These are phyloP conservation scores for Monopis laevigella DNA, from an alignment of 2,888 invertebrate species.

Conservation along the genomic window DNA sequence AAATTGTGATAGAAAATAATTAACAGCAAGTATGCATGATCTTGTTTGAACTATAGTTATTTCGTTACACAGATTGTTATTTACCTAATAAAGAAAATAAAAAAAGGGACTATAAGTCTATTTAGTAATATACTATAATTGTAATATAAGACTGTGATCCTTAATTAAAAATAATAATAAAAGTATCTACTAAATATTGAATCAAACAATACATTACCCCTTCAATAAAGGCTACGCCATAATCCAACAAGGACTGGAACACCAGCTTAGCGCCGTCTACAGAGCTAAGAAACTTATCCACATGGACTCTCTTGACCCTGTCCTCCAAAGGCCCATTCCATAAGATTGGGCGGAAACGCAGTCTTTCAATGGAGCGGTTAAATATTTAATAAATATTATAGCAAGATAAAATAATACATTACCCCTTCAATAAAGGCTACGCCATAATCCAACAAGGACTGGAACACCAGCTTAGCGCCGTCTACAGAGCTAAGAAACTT, in stretches of 20 bases:
- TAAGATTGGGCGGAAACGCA: slow-evolving; percentile 33
- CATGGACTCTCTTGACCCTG: slow-evolving; percentile 38
- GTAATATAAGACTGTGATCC: too few species aligned
- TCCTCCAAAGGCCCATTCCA: slow-evolving; percentile 59
- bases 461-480: slow-evolving; percentile 51
- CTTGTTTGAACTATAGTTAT: too few species aligned
- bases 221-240: slow-evolving; percentile 60
- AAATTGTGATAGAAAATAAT: too few species aligned
- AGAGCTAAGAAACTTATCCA: slow-evolving; percentile 54
- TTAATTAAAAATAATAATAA: too few species aligned
- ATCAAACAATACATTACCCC: too few species aligned
- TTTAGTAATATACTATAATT: too few species aligned
- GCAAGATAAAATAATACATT: slow-evolving; percentile 18
- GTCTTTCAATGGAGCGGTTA: slow-evolving; percentile 35
- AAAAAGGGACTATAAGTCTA: too few species aligned
- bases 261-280: slow-evolving; percentile 46
- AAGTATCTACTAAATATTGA: too few species aligned
- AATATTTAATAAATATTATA: too few species aligned
- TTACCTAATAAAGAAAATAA: too few species aligned
- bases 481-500: slow-evolving; percentile 53
- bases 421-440: slow-evolving; percentile 56
- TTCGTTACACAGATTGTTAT: too few species aligned
- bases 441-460: slow-evolving; percentile 61
- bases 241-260: slow-evolving; percentile 58
- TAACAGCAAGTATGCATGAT: too few species aligned